Evolutionary conservation across 2,888 invertebrate genomes (phyloP), one percentile per base, ranked within the genome.

Genomic region (Argyra leucocephala): DNA sequence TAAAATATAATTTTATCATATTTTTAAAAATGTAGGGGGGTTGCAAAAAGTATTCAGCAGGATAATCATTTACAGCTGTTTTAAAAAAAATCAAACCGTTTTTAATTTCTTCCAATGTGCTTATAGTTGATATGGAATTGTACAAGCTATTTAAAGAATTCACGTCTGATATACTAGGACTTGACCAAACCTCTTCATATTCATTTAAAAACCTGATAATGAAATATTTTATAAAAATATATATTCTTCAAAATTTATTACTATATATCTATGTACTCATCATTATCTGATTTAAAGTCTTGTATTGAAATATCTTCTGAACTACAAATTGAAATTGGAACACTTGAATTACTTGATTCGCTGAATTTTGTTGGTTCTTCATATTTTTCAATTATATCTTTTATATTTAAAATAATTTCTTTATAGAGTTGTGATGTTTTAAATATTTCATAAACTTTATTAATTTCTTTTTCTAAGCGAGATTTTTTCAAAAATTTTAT

Each of bases 1-100:
- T 68, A 21, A 70, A 71, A 26, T 74, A 75, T 5, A 76, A 24
- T 12, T 73, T 67, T 21, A 76, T 59, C 2, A 78, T 63, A 15
- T 72, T 69, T 0, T 74, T 72, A 37, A 76, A 76, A n/a, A 78
- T 71, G 63, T 76, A 71, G 10, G 80, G 80, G 0, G 74, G 68
- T 67, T 80, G 80, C 1, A 80, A 69, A 24, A 79, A 71, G 66
- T 76, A 78, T 63, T 80, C 80, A 0, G 73, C 70, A 1, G 80
- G 79, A 70, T 77, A 80, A 64, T 80, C 80, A 18, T 64, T 62
- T 48, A 80, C 70, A 5, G 74, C 75, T 1, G 75, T 71, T 57
- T 74, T 72, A 15, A 80, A 61, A 64, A 73, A 74, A 1, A 70
- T 70, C 0, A 79, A 58, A 1, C 73, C 71, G 63, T 73, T 71